Evolutionary conservation across 1,140 invertebrate genomes (phyloP).

Genomic region (Aphis craccivora): DNA sequence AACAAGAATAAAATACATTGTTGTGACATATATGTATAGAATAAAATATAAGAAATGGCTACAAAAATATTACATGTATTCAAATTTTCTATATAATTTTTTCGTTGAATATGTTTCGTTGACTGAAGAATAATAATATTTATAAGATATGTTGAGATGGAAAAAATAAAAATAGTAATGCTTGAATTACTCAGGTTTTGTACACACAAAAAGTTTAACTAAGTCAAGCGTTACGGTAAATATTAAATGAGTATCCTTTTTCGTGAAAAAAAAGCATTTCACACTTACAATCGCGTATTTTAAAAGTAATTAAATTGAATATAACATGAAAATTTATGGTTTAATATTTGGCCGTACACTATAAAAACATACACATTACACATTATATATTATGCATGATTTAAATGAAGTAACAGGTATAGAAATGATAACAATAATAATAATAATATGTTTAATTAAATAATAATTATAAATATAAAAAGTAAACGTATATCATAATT

Average conservation of each 20-base stretch:
- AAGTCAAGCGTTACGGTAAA: not conserved
- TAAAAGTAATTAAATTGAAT: slow-evolving; percentile 24
- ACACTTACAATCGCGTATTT: slow-evolving; percentile 11
- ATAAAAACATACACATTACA: not conserved
- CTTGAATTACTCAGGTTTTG: slow-evolving; percentile 7
- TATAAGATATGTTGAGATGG: slow-evolving; percentile 39
- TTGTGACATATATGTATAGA: slow-evolving; percentile 2
- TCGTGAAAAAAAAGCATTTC: not conserved
- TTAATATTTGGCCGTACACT: slow-evolving; percentile 25
- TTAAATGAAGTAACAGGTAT: slow-evolving; percentile 26
- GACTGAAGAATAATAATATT: not conserved
- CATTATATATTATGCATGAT: too few species aligned
- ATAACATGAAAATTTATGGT: not conserved
- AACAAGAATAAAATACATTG: slow-evolving; percentile 42
- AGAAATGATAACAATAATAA: slow-evolving; percentile 27
- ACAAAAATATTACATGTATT: slow-evolving; percentile 29
- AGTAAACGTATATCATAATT: slow-evolving; percentile 49
- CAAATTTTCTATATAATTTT: slow-evolving; percentile 15
- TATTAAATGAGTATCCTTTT: not conserved
- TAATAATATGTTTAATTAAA: slow-evolving; percentile 36
- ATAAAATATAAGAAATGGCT: slow-evolving; percentile 34
- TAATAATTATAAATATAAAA: slow-evolving; percentile 39
- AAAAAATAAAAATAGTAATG: not conserved
- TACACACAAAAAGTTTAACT: slow-evolving; percentile 12
- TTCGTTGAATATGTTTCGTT: slow-evolving; percentile 1